A percentile compares a stretch with the other conserved stretches of the same genome.
Conservation (phyloP, 2,113 vertebrate genomes). For the Eira barbara region DNA sequence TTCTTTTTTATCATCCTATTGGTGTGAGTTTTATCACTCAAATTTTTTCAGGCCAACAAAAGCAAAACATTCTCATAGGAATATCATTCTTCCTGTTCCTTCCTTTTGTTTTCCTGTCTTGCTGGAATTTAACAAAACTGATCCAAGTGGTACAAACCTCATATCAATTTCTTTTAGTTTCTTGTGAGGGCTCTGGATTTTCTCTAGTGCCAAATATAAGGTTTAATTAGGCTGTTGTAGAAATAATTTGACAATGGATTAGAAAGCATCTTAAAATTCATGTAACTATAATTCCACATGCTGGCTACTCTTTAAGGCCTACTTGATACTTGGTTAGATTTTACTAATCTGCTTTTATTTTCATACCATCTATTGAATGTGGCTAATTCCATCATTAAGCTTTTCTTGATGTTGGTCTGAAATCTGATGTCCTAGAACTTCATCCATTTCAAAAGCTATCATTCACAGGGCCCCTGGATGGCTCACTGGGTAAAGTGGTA, state of each 20-base stretch:
- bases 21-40: neutral
- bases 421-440: neutral
- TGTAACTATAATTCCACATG: neutral
- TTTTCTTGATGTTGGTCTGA: neutral
- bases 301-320: neutral
- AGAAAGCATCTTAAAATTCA: neutral
- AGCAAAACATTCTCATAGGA: neutral
- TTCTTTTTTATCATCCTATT: neutral
- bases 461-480: neutral
- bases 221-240: neutral
- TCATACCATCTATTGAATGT: neutral
- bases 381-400: neutral
- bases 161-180: slow-evolving; percentile 15
- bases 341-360: neutral
- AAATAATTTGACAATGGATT: neutral
- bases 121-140: slow-evolving; percentile 22
- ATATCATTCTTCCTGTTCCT: neutral
- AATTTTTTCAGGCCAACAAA: neutral
- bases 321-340: neutral
- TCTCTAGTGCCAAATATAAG: neutral
- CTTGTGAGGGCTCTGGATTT: slow-evolving; percentile 20
- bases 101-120: slow-evolving; percentile 3
- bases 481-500: neutral
- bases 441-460: neutral
- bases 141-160: slow-evolving; percentile 42